A percentile compares a stretch with the other conserved stretches of the same genome.
Evolutionary conservation across 2,888 invertebrate species (phyloP).

Genomic region (Oligia strigilis): DNA sequence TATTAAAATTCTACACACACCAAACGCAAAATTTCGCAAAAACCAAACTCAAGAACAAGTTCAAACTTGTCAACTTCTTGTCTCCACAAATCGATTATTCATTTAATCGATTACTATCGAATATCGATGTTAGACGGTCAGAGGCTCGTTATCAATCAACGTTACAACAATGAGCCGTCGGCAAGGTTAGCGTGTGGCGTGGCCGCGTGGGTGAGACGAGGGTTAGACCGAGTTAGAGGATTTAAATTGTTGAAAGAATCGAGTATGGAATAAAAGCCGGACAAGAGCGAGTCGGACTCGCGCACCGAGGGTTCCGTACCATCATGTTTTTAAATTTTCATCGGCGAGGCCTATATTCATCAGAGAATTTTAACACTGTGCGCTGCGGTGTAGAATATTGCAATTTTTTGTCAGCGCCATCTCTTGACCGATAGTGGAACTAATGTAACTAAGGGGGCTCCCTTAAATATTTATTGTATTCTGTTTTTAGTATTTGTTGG

Average conservation of each 20-base stretch:
- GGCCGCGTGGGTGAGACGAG: slow-evolving; percentile 27
- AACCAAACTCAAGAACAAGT: slow-evolving; percentile 19
- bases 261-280: not conserved
- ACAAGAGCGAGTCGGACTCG: no score
- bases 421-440: no score
- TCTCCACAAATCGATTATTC: slow-evolving; percentile 53
- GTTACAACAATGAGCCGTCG: slow-evolving; percentile 52
- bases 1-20: not conserved
- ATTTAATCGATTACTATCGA: slow-evolving; percentile 53
- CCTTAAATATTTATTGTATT: no score
- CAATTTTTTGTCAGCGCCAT: no score
- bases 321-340: no score
- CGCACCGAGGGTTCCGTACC: no score
- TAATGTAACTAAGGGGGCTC: no score
- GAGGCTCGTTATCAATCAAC: slow-evolving; percentile 54
- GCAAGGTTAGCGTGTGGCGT: slow-evolving; percentile 48
- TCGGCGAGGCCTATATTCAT: no score
- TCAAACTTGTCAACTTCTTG: slow-evolving; percentile 40
- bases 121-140: slow-evolving; percentile 48
- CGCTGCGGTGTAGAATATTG: no score
- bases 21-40: slow-evolving; percentile 3
- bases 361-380: no score
- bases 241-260: slow-evolving; percentile 24
- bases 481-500: no score
- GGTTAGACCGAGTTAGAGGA: slow-evolving; percentile 31